Evolutionary conservation across 1,140 invertebrate species (phyloP).

Genomic region (Eubasilissa regina): DNA sequence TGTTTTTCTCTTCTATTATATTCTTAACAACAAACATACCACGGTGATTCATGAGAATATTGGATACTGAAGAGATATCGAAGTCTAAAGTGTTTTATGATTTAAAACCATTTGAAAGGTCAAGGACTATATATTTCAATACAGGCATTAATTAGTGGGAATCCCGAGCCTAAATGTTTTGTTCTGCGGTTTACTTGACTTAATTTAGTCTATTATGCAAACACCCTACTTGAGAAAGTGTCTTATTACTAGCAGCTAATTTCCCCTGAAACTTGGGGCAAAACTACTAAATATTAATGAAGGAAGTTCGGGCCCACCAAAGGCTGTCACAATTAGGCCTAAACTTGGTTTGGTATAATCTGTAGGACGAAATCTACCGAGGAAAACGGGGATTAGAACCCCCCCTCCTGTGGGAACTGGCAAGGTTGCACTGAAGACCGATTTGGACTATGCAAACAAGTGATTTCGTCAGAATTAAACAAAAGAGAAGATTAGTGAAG

Average conservation of each 20-base stretch:
- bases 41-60: too few species aligned
- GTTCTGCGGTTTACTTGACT: slow-evolving; percentile 32
- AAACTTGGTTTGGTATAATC: slow-evolving; percentile 48
- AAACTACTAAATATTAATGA: slow-evolving; percentile 60
- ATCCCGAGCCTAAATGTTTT: slow-evolving; percentile 37
- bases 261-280: slow-evolving; percentile 45
- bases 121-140: slow-evolving; percentile 1
- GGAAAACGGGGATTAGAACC: slow-evolving; percentile 16
- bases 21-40: too few species aligned
- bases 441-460: slow-evolving; percentile 9
- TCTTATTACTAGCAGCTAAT: slow-evolving; percentile 42
- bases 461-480: not conserved
- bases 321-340: slow-evolving; percentile 58
- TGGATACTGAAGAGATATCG: too few species aligned
- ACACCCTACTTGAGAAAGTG: slow-evolving; percentile 38
- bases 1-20: too few species aligned
- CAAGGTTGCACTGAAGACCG: slow-evolving; percentile 19
- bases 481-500: too few species aligned
- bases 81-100: too few species aligned
- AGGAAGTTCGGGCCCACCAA: slow-evolving; percentile 50
- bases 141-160: slow-evolving; percentile 7
- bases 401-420: slow-evolving; percentile 3
- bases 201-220: slow-evolving; percentile 42
- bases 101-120: too few species aligned
- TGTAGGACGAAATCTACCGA: slow-evolving; percentile 23